Evolutionary conservation across 1,140 invertebrate genomes (phyloP).

Genomic region (Maconellicoccus hirsutus): DNA sequence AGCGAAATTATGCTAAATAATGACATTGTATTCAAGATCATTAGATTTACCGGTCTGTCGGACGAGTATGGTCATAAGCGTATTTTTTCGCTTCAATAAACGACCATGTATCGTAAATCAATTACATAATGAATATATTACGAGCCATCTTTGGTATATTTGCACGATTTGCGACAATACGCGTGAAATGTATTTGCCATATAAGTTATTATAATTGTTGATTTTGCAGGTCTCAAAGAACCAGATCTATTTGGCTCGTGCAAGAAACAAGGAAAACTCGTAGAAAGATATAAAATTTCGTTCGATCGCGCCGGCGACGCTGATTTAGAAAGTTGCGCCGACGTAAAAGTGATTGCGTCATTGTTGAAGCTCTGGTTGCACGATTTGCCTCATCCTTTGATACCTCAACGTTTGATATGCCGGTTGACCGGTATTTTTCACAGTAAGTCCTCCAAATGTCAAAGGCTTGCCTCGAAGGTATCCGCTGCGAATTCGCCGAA

Average conservation of each 20-base stretch:
- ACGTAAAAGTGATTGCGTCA: constrained; percentile 38
- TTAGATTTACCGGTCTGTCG: too few species aligned
- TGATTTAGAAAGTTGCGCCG: constrained; percentile 38
- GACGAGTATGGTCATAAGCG: too few species aligned
- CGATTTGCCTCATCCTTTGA: constrained; percentile 40
- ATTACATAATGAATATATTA: too few species aligned
- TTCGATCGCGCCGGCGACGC: constrained; percentile 41
- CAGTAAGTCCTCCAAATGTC: constrained; percentile 4
- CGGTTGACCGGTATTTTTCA: not conserved
- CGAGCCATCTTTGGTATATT: too few species aligned
- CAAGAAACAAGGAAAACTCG: constrained; percentile 36
- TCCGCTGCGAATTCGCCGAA: too few species aligned
- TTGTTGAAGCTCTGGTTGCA: constrained; percentile 40
- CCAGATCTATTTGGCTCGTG: constrained; percentile 37
- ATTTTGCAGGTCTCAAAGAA: constrained; percentile 34
- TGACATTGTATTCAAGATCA: too few species aligned
- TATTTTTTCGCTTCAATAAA: too few species aligned
- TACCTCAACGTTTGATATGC: constrained; percentile 31
- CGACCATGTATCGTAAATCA: too few species aligned
- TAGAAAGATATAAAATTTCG: constrained; percentile 36
- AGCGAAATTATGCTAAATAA: too few species aligned
- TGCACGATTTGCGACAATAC: too few species aligned
- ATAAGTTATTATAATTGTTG: not conserved
- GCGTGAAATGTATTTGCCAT: too few species aligned
- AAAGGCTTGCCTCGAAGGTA: too few species aligned